Base-by-base conservation (phyloP, 2,113 vertebrate genomes). In the Channa argus region DNA sequence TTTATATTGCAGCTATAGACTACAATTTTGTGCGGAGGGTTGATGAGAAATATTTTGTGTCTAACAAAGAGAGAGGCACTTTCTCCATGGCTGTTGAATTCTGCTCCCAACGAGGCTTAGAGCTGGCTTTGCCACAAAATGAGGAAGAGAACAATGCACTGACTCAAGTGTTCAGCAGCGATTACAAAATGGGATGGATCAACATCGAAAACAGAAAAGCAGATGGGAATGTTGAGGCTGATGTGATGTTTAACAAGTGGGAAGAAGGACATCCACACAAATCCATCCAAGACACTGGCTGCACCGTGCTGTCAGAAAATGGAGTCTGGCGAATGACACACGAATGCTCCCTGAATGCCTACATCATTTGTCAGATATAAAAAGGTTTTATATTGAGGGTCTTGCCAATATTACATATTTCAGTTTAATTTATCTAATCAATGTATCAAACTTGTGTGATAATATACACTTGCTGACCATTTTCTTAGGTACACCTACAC, bases 331-430 rank as follows among this genome's bases (percentile, higher is more conserved):
- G 0, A 33, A 58, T 79, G 44, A 82, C 71, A 36, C 3, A 0
- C 0, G 63, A 86, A 14, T 82, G 84, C 24, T 79, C 2, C 34
- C 33, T 79, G 15, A 38, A 65, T 41, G 67, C 63, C 38, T 79
- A n/a, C 63, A 61, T 86, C 36, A 6, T 65, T 36, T 86, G 83
- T 79, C 79, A 82, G 75, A 1, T 82, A 0, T 85, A 71, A 34
- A 24, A 24, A 24, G 24, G 24, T 24, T 1, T 24, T 24, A 24
- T 24, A 24, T 24, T 24, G 24, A 24, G 1, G 24, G 24, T 24
- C 24, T 24, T 24, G 24, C 24, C 24, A 24, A 24, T 24, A 24
- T 24, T 24, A 24, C 24, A 24, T 24, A 24, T 24, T 24, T 24
- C 24, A 24, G 24, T 24, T 24, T 24, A 24, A 1, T 24, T 24